These are phyloP conservation scores for Netelia melanura DNA, from an alignment of 2,888 invertebrate species.

Conservation along the genomic window DNA sequence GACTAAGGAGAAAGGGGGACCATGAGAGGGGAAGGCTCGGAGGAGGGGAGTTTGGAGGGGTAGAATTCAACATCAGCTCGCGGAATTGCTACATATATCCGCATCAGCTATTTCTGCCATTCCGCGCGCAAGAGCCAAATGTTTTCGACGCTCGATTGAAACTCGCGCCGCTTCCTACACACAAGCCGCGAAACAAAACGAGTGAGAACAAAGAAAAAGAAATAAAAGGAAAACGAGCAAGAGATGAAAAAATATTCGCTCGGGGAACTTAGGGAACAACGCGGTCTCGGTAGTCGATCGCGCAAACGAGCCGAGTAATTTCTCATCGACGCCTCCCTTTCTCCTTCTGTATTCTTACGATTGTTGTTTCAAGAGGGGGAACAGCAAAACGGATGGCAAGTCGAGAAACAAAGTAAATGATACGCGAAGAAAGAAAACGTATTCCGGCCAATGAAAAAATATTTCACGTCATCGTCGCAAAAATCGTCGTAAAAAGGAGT, in stretches of 20 bases:
- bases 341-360: slow-evolving; percentile 18
- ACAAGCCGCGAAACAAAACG: neutral
- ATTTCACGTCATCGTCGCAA: too few relatives aligned
- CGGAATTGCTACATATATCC: slow-evolving; percentile 34
- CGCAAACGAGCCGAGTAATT: slow-evolving; percentile 71
- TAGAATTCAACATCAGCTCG: slow-evolving; percentile 5
- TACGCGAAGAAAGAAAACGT: slow-evolving; percentile 3
- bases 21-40: slow-evolving; percentile 55
- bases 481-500: too few relatives aligned
- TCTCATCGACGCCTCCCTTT: slow-evolving; percentile 59
- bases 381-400: too few relatives aligned
- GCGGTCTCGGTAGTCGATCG: slow-evolving; percentile 69
- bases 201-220: slow-evolving; percentile 30
- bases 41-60: slow-evolving; percentile 23
- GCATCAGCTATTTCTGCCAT: slow-evolving; percentile 66
- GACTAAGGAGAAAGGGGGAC: slow-evolving; percentile 29
- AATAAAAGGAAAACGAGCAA: slow-evolving; percentile 32
- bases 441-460: neutral
- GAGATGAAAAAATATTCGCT: slow-evolving; percentile 22
- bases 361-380: too few relatives aligned
- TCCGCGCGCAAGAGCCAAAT: slow-evolving; percentile 47
- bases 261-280: slow-evolving; percentile 16
- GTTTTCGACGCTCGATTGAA: slow-evolving; percentile 66
- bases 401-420: neutral
- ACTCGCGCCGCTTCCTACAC: slow-evolving; percentile 59